phyloP scores from a whole-genome alignment of 2,113 vertebrate species.

The Platycercus adscitus region DNA sequence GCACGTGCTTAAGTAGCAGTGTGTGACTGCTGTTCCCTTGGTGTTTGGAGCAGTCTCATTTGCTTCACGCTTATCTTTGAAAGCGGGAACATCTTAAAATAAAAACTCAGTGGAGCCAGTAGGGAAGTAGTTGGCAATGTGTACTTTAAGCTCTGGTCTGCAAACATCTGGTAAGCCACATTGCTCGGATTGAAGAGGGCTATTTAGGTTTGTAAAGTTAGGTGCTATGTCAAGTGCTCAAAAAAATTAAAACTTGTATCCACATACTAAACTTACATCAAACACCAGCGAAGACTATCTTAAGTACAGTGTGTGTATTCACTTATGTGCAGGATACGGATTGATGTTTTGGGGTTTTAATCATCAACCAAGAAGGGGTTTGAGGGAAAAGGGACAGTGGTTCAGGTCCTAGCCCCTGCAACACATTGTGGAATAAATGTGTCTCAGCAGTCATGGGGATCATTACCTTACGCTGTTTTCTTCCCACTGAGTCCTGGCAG shows the following conservation, averaged over 20 bases:
- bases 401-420: background rate
- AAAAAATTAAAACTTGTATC: background rate
- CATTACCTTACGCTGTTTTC: background rate
- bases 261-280: background rate
- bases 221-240: background rate
- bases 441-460: background rate
- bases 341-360: background rate
- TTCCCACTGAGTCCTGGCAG: background rate
- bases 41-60: background rate
- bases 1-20: background rate
- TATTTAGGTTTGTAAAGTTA: background rate
- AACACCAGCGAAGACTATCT: background rate
- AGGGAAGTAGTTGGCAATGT: background rate
- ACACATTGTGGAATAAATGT: background rate
- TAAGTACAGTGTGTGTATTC: background rate
- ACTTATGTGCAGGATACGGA: background rate
- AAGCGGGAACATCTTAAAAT: constrained; percentile 64
- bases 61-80: constrained; percentile 42
- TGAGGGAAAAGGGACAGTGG: background rate
- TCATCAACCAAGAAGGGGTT: background rate
- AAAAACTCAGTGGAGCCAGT: constrained; percentile 13
- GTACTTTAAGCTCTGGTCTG: background rate
- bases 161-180: background rate
- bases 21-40: background rate
- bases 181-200: background rate